Evolutionary conservation across 2,797 vertebrate species (phyloP).

Genomic region (Catamblyrhynchus diadema): DNA sequence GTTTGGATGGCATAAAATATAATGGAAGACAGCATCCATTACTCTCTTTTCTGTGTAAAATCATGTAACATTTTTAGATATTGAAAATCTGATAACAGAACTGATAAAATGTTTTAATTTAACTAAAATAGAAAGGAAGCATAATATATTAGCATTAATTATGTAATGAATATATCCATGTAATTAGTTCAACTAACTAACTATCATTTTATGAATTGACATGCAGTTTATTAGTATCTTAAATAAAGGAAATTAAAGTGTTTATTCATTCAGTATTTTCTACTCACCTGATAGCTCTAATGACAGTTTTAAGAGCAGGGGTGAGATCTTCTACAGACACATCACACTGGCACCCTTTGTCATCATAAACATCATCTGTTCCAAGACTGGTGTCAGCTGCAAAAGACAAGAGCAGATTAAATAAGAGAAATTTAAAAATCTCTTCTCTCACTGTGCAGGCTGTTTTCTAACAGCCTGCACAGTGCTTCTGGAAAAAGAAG

Average conservation of each 20-base stretch:
- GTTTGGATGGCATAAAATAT: background rate
- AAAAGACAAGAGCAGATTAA: slow-evolving; percentile 57
- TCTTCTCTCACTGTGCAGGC: background rate
- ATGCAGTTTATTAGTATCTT: background rate
- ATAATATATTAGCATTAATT: background rate
- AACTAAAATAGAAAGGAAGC: slow-evolving; percentile 10
- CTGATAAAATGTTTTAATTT: background rate
- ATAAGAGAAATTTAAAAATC: background rate
- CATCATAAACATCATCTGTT: slow-evolving; percentile 89
- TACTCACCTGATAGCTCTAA: slow-evolving; percentile 93
- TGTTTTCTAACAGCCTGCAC: background rate
- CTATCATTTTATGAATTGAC: background rate
- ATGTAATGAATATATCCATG: background rate
- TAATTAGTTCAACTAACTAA: background rate
- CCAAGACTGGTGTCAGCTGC: slow-evolving; percentile 87
- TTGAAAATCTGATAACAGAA: background rate
- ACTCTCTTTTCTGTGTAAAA: background rate
- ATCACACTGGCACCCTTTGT: slow-evolving; percentile 94
- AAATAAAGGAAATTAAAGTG: background rate
- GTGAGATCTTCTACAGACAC: slow-evolving; percentile 94
- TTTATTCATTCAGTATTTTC: background rate
- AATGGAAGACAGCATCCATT: background rate
- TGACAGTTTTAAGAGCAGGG: slow-evolving; percentile 91
- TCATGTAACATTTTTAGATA: background rate
- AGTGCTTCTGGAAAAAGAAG: background rate